Evolutionary conservation across 2,113 vertebrate species (phyloP), one percentile per base, ranked within the genome.

Genomic region (Enhydra lutris): DNA sequence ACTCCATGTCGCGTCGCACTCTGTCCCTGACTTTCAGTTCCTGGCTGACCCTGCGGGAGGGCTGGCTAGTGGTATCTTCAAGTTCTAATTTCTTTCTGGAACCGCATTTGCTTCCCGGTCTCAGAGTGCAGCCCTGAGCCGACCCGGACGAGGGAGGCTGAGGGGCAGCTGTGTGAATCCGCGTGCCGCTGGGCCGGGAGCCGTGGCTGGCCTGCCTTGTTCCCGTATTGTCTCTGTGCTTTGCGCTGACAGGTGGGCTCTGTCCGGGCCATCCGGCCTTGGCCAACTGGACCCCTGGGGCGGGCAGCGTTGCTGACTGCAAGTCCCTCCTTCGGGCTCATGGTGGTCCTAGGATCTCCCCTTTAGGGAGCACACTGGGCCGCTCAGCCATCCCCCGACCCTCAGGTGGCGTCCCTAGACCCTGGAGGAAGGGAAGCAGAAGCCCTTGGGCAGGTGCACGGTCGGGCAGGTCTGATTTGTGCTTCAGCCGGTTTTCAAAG

Each of bases 261-360:
- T 17, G 52, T 1, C 34, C 0, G 0, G 14, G n/a, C 0, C 5
- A 7, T 0, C 20, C 1, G 0, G 39, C 34, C 0, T 20, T 12
- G 42, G 63, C 55, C 4, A 2, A 4, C 2, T 0, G 52, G 3
- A 7, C 55, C 21, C 55, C 13, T 1, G 13, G 21, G 29, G n/a
- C 34, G 1, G 52, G 85, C 9, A 14, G 73, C 18, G 4, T 61
- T 52, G 73, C n/a, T 0, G 47, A 29, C 52, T 14, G 3, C 0
- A 3, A 15, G 73, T 26, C 9, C 0, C 12, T 61, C 4, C 17
- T 39, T 52, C 2, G 13, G 47, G 18, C 63, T 6, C 4, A 6
- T 1, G 1, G 42, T 47, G 36, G 93, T n/a, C 6, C 85, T n/a
- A 0, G 5, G 47, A 2, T 2, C 12, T 50, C 39, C 24, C 50